Base-by-base conservation (phyloP, 2,888 invertebrate genomes). In the Nomada hirtipes region DNA sequence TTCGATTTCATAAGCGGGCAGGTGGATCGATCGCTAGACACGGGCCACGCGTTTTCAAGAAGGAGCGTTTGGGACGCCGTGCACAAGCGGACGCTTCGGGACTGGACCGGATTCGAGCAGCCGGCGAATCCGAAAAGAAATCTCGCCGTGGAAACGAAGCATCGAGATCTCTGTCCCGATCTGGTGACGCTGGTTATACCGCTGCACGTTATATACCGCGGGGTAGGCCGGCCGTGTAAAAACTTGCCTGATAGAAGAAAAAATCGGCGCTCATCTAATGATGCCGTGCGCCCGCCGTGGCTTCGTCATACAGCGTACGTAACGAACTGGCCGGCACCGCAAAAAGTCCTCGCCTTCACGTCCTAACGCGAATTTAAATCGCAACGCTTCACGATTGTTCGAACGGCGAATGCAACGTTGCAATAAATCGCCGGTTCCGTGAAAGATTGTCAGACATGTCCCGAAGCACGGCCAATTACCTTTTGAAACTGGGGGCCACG, bases 251-350 rank as follows among this genome's bases (percentile, higher is more conserved):
- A 61, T 72, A 52, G 68, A 47, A 47, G 36, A 82, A 82, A 82
- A 82, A 82, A 82, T 82, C 59, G 44, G 53, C 63, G 60, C 26
- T 75, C 65, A 74, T 70, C 79, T 79, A 79, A 82, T 82, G 81
- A 82, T 74, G 69, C 73, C 68, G 69, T 42, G 60, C 61, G 26
- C 57, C 60, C 50, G 78, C 55, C 55, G 50, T 68, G 64, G 59
- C 67, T 70, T 29, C 69, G 65, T 65, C 67, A 61, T 80, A 61
- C 67, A 47, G 72, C 42, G 67, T 44, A 26, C n/a, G 29, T 79
- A 82, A 82, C 82, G 82, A 79, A 75, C 75, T 55, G 75, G 52
- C 69, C 55, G 42, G 50, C 42, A 18, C 23, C 15, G 75, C 65
- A 82, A 82, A 82, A 82, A 74, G 42, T 23, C 11, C 55, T 13